Base-by-base conservation (phyloP, 2,797 vertebrate genomes). In the Cichlasoma orientale region DNA sequence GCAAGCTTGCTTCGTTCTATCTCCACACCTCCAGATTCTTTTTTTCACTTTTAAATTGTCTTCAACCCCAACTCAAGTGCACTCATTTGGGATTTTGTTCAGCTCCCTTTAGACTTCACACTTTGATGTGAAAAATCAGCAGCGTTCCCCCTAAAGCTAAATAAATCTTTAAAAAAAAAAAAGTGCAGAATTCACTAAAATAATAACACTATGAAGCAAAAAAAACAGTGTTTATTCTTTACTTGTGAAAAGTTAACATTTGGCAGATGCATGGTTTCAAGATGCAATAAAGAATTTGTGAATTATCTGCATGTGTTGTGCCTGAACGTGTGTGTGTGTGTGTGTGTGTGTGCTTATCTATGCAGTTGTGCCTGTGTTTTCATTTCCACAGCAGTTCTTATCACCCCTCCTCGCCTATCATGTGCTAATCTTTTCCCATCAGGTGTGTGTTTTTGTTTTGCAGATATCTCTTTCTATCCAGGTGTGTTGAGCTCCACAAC, bases 391-490 rank as follows among this genome's bases (percentile, higher is more conserved):
- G 82, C 79, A 73, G 74, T 82, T 55, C 73, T 82, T 80, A 88
- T 93, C 84, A 73, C 19, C 66, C 80, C 38, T 76, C 73, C 70
- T 77, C 66, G 71, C 58, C 71, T 82, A 81, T 90, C 76, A 5
- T 12, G 47, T 53, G 55, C 25, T 53, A 85, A 90, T 83, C 76
- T 86, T 74, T 87, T 23, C 77, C 56, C 11, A n/a, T 50, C 71
- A 52, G 71, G 74, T 66, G 54, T 31, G 68, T 89, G 73, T 84
- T 86, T 86, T 81, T 78, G 56, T 87, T 86, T 80, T 72, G 77
- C 59, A 76, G 56, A 82, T 44, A 38, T 80, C 72, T 83, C 55
- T 83, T 88, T 89, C 87, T 84, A 87, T 83, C 18, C 72, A 71
- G 91, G 86, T 11, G 75, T 31, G 55, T 47, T 73, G 61, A 79